Base-by-base conservation (phyloP, 2,888 invertebrate genomes). In the Leucania comma region DNA sequence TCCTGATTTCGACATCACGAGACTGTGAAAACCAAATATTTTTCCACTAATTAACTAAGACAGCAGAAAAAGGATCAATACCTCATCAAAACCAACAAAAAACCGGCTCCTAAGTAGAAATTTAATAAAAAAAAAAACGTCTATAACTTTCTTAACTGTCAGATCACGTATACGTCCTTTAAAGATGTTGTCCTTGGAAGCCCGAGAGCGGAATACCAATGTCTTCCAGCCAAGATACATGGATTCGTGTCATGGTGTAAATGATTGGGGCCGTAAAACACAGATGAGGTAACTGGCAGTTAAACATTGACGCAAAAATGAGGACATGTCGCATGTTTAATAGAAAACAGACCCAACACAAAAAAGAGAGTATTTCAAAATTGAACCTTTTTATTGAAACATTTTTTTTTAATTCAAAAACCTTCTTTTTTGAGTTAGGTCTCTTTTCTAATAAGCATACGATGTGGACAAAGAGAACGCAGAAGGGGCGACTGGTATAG, bases 121-220 rank as follows among this genome's bases (percentile, higher is more conserved):
- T 77, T 78, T 81, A 75, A 77, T 81, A 75, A 73, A 60, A 67
- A 80, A 38, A 82, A 48, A 82, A 72, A 85, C 66, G 56, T 65
- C 62, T 71, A 70, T 70, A 65, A 62, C 60, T 56, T 56, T 72
- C 68, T 82, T 79, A 70, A 56, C 14, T 54, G 32, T 46, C 81
- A 46, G 71, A 63, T 69, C 84, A 84, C 83, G 84, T 85, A 78
- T 60, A 4, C 53, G 81, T 81, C 74, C 72, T 83, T 83, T 84
- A 85, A 83, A 84, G 80, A 70, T 69, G 80, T 81, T 83, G 81
- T 79, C 73, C 72, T 75, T 69, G 68, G 56, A 6, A 38, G 17
- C 51, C 12, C 63, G 78, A 65, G 75, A 61, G 58, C 2, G 61
- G 85, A 85, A 83, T 84, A 84, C 69, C 76, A 83, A 84, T 83